These are phyloP conservation scores for Globia sparganii DNA, from an alignment of 2,888 invertebrate species.

Conservation along the genomic window DNA sequence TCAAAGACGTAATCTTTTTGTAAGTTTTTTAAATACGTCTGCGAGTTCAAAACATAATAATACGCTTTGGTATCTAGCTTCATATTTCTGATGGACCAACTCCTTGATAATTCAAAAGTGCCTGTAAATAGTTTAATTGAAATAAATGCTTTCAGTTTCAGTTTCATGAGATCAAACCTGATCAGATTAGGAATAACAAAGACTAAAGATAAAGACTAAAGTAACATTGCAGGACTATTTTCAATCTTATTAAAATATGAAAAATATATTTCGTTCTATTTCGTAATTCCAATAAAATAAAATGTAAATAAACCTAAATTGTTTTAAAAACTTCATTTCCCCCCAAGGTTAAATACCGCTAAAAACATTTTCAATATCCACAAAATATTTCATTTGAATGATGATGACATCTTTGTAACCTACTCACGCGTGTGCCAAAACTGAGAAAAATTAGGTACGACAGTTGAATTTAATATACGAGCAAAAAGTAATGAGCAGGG, in stretches of 20 bases:
- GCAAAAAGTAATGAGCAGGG: slow-evolving; percentile 35
- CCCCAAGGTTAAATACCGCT: not conserved
- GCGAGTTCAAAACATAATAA: not conserved
- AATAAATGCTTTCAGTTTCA: not conserved
- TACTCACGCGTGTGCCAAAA: slow-evolving; percentile 34
- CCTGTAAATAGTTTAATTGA: not conserved
- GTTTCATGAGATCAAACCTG: not conserved
- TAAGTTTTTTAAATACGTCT: not conserved
- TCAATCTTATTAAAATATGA: not conserved
- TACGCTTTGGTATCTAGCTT: too few relatives aligned
- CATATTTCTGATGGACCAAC: too few relatives aligned
- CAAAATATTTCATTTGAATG: slow-evolving; percentile 35
- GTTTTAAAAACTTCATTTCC: not conserved
- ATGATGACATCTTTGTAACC: slow-evolving; percentile 20
- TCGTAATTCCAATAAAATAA: not conserved
- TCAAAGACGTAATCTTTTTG: not conserved
- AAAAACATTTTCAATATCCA: slow-evolving; percentile 5
- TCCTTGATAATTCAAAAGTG: not conserved
- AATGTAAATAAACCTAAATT: not conserved
- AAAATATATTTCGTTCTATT: not conserved
- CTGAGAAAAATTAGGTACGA: slow-evolving; percentile 41
- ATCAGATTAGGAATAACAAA: not conserved
- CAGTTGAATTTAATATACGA: slow-evolving; percentile 45
- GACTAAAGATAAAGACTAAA: not conserved
- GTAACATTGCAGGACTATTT: not conserved